Evolutionary conservation across 2,888 invertebrate species (phyloP).

Genomic region (Resseliella maxima): DNA sequence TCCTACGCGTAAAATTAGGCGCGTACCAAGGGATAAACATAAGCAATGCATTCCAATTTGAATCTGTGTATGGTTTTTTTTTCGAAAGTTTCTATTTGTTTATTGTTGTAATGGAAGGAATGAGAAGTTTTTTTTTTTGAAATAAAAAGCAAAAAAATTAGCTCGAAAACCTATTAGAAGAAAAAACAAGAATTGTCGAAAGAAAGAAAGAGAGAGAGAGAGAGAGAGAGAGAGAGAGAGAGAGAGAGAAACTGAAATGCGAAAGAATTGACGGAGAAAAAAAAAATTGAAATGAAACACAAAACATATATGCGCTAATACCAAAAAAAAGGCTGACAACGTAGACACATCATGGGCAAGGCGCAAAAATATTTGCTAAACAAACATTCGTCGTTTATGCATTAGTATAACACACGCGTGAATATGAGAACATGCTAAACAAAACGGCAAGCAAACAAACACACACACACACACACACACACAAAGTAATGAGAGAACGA

Average conservation of each 20-base stretch:
- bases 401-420: conserved; percentile 41
- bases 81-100: background rate
- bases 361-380: conserved; percentile 40
- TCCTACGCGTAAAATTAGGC: conserved; percentile 30
- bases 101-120: background rate
- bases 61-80: background rate
- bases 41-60: background rate
- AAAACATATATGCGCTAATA: background rate
- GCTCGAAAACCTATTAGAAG: background rate
- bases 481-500: background rate
- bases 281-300: background rate
- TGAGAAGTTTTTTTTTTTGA: background rate
- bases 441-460: conserved; percentile 2
- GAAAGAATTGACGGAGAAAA: background rate
- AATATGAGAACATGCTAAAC: conserved; percentile 51
- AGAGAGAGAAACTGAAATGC: background rate
- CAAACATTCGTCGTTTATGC: conserved; percentile 16
- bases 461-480: background rate
- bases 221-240: no score
- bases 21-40: background rate
- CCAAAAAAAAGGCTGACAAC: background rate
- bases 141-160: background rate
- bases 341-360: conserved; percentile 42
- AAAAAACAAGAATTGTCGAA: background rate
- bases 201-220: no score